Conservation (phyloP, 2,113 vertebrate genomes). For the Chlorodrepanis virens region DNA sequence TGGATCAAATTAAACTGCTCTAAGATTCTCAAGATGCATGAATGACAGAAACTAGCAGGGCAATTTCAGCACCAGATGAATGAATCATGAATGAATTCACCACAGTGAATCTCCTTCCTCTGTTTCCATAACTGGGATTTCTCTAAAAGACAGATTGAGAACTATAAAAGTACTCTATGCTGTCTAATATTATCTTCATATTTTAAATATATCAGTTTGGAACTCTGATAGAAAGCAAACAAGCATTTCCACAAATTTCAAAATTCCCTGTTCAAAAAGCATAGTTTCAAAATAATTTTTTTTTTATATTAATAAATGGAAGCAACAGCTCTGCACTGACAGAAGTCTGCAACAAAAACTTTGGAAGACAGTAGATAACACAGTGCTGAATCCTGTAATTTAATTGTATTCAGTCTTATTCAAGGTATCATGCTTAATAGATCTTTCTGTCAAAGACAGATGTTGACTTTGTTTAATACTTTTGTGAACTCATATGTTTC, state of each 20-base stretch:
- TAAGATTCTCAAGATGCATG: background rate
- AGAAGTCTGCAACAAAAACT: background rate
- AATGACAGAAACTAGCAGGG: background rate
- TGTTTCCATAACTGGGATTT: background rate
- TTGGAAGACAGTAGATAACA: background rate
- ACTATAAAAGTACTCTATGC: background rate
- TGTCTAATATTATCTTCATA: background rate
- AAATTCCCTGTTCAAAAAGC: background rate
- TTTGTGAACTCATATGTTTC: background rate
- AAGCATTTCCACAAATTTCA: background rate
- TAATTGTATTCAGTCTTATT: background rate
- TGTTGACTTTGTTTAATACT: background rate
- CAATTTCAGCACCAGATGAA: background rate
- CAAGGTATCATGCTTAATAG: background rate
- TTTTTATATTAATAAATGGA: background rate
- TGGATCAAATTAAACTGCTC: background rate
- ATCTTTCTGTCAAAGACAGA: background rate
- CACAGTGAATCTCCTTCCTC: background rate
- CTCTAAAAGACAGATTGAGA: background rate
- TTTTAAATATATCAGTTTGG: background rate
- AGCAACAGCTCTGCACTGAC: background rate
- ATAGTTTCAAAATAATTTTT: background rate
- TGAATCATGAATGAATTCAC: background rate
- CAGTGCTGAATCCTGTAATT: background rate
- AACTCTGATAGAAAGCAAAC: background rate